Conservation (phyloP, 2,888 invertebrate genomes). For the Nomada fucata region DNA sequence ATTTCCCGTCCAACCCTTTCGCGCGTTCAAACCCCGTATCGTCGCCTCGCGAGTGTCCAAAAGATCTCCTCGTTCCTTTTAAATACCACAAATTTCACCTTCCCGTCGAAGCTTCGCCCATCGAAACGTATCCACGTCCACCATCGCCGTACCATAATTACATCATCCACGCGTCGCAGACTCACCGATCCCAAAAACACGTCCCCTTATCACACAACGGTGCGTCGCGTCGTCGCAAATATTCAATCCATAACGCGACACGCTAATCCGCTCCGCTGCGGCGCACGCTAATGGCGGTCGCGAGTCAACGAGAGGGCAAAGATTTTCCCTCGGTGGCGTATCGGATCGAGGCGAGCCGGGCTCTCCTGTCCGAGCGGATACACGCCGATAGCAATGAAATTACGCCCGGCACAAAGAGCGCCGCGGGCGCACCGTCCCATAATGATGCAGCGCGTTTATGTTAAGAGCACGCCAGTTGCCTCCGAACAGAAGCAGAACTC, state of each 20-base stretch:
- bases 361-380: conserved; percentile 53
- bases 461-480: conserved; percentile 74
- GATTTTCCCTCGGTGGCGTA: conserved; percentile 53
- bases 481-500: conserved; percentile 74
- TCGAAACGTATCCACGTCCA: too few species aligned
- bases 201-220: too few species aligned
- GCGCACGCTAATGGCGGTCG: conserved; percentile 32
- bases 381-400: conserved; percentile 79
- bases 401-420: conserved; percentile 78
- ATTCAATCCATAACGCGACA: background rate
- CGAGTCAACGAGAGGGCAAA: conserved; percentile 45
- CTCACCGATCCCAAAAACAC: too few species aligned
- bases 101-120: too few species aligned
- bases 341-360: conserved; percentile 45
- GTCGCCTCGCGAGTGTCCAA: too few species aligned
- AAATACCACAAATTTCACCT: too few species aligned
- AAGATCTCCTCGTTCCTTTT: too few species aligned
- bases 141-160: too few species aligned
- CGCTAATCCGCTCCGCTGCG: conserved; percentile 19
- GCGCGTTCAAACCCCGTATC: too few species aligned
- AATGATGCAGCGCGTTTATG: conserved; percentile 79
- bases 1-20: too few species aligned
- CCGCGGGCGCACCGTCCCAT: conserved; percentile 77
- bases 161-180: too few species aligned
- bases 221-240: too few species aligned